Percentiles rank a stretch among this genome's conserved stretches.
These are phyloP conservation scores for Bembecia ichneumoniformis DNA, from an alignment of 2,888 invertebrate species.

Conservation along the genomic window DNA sequence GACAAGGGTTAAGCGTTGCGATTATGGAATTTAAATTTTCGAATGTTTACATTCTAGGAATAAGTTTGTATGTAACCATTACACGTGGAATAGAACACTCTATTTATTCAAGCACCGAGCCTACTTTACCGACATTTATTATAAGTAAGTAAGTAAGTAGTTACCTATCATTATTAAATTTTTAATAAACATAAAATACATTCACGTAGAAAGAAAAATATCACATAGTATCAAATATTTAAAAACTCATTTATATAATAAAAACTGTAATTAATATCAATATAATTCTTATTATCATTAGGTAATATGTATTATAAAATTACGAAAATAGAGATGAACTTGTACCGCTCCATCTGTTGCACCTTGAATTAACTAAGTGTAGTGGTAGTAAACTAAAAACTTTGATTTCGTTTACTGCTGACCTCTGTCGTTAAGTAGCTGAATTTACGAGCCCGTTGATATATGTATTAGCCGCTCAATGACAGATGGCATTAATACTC, in stretches of 20 bases:
- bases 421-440: constrained; percentile 56
- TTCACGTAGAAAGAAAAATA: too few relatives aligned
- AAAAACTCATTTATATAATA: too few relatives aligned
- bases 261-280: too few relatives aligned
- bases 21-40: constrained; percentile 41
- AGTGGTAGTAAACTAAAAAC: constrained; percentile 32
- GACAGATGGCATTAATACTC: constrained; percentile 41
- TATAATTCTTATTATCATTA: too few relatives aligned
- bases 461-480: constrained; percentile 11
- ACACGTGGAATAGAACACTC: not conserved
- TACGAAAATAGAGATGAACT: not conserved
- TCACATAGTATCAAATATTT: too few relatives aligned
- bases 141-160: too few relatives aligned
- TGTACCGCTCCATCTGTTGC: constrained; percentile 48
- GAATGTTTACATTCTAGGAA: not conserved
- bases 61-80: constrained; percentile 1
- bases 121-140: too few relatives aligned
- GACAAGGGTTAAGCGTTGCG: constrained; percentile 51
- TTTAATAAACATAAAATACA: too few relatives aligned
- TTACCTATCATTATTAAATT: too few relatives aligned
- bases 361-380: constrained; percentile 37
- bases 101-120: too few relatives aligned
- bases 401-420: constrained; percentile 31
- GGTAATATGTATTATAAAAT: too few relatives aligned
- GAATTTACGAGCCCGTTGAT: constrained; percentile 8